Percentiles rank a stretch among this genome's conserved stretches.
phyloP scores from a whole-genome alignment of 2,113 vertebrate genomes.

The Genyomyrus donnyi region DNA sequence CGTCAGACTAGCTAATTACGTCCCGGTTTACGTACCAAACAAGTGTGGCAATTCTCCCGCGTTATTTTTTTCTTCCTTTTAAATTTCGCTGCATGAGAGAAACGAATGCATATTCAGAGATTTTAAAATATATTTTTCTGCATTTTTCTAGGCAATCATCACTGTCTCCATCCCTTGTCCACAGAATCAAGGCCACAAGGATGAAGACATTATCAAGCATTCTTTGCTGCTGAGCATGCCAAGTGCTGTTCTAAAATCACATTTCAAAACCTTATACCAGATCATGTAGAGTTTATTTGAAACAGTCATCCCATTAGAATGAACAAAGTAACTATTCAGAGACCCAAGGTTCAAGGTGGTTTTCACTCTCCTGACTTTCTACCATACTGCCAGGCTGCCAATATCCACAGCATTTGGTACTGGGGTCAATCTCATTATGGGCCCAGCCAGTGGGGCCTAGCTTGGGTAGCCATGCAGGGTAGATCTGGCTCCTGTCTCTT shows the following conservation, averaged over 20 bases:
- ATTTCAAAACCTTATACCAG: not conserved
- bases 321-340: not conserved
- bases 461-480: not conserved
- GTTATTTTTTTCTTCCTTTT: not conserved
- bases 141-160: not conserved
- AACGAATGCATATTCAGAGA: not conserved
- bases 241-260: not conserved
- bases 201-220: not conserved
- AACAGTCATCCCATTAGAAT: not conserved
- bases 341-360: not conserved
- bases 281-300: not conserved
- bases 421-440: not conserved
- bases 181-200: not conserved
- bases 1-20: not conserved
- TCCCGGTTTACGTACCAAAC: not conserved
- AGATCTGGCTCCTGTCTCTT: not conserved
- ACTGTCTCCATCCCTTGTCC: not conserved
- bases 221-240: not conserved
- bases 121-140: not conserved
- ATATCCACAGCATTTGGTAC: constrained; percentile 6
- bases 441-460: not conserved
- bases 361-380: not conserved
- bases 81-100: not conserved
- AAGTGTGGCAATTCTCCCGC: not conserved
- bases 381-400: not conserved